phyloP scores from a whole-genome alignment of 2,888 invertebrate genomes.

The Phanerotoma sp. region DNA sequence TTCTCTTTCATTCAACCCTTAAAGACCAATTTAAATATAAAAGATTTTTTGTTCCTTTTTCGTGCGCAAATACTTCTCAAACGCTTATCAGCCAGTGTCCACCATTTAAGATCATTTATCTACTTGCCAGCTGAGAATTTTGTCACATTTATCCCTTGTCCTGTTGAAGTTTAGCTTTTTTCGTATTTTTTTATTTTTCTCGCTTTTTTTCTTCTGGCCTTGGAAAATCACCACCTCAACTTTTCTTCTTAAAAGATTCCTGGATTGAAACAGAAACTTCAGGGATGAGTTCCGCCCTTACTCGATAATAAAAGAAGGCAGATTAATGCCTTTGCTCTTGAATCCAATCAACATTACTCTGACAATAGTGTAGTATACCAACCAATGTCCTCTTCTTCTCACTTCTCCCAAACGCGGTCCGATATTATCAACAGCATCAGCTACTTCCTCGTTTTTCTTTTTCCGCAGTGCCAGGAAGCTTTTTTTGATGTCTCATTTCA shows the following conservation, averaged over 20 bases:
- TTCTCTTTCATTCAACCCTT: too few species aligned
- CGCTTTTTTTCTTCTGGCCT: too few species aligned
- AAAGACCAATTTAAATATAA: too few species aligned
- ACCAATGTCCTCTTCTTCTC: slow-evolving; percentile 51
- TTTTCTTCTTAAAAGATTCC: slow-evolving; percentile 1
- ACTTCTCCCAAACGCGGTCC: slow-evolving; percentile 37
- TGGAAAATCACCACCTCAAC: neutral
- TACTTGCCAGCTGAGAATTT: slow-evolving; percentile 41
- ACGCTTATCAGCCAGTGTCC: slow-evolving; percentile 55
- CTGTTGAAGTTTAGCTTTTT: neutral
- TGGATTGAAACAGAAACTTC: slow-evolving; percentile 15
- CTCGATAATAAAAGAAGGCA: slow-evolving; percentile 56
- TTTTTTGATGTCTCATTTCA: slow-evolving; percentile 15
- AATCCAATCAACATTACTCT: slow-evolving; percentile 58
- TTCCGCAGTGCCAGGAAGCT: slow-evolving; percentile 33
- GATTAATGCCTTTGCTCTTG: slow-evolving; percentile 57
- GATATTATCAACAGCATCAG: slow-evolving; percentile 54
- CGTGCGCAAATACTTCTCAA: too few species aligned
- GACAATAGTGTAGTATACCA: slow-evolving; percentile 57
- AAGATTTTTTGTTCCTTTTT: too few species aligned
- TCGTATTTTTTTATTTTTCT: too few species aligned
- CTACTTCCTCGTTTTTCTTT: slow-evolving; percentile 35
- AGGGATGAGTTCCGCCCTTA: slow-evolving; percentile 24
- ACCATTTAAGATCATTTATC: slow-evolving; percentile 55
- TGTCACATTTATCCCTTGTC: slow-evolving; percentile 10